Evolutionary conservation across 2,113 vertebrate genomes (phyloP).

Genomic region (Galeopterus variegatus): DNA sequence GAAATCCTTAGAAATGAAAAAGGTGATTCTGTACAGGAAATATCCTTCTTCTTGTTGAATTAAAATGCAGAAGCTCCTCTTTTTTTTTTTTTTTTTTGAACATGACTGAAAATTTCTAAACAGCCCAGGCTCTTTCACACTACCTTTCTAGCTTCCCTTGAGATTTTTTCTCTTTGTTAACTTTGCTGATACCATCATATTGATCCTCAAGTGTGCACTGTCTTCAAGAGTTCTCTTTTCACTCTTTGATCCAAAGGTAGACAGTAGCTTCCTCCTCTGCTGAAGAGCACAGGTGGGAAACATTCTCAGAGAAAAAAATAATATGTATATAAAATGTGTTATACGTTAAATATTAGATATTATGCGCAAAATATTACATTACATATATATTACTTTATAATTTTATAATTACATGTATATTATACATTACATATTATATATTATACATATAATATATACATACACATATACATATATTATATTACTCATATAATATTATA

Average conservation of each 20-base stretch:
- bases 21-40: neutral
- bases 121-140: neutral
- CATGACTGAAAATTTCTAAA: neutral
- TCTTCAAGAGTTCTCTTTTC: neutral
- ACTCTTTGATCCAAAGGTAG: neutral
- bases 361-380: neutral
- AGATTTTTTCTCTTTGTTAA: neutral
- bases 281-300: neutral
- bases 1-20: neutral
- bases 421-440: no score
- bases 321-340: neutral
- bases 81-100: neutral
- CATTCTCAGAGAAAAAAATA: constrained; percentile 9
- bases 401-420: no score
- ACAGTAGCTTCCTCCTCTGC: neutral
- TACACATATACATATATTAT: no score
- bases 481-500: no score
- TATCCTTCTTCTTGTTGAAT: neutral
- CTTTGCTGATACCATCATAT: neutral
- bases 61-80: neutral
- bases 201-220: neutral
- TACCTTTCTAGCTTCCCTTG: neutral
- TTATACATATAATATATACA: no score
- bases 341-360: neutral
- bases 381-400: no score